Base-by-base conservation (phyloP, 2,888 invertebrate species). In the Calliphora vomitoria region DNA sequence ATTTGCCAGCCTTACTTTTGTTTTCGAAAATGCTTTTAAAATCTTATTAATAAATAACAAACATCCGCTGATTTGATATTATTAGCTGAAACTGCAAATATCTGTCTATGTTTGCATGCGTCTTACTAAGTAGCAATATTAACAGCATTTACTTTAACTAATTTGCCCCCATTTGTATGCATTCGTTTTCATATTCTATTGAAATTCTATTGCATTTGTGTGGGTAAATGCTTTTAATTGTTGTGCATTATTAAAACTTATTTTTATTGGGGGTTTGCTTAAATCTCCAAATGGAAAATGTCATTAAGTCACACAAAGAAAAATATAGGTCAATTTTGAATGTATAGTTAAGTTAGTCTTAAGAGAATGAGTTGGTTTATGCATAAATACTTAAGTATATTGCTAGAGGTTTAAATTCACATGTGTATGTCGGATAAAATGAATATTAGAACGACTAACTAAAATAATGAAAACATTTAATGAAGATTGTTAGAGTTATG, bases 11-110 rank as follows among this genome's bases (percentile, higher is more conserved):
- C 53, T 38, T 11, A 58, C 13, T 68, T 38, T 8, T 11, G 1
- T 44, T 69, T 38, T 25, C 10, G 13, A 4, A 74, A 78, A 82
- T 68, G 86, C 86, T 78, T 82, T 86, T 82, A 82, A 82, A 82
- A 79, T 78, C 68, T 50, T 82, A 82, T 79, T 66, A 86, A 86
- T 86, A 68, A 78, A 74, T 82, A 35, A 78, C n/a, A 41, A 53
- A 53, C 62, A 86, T 82, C 44, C 68, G 66, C 66, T 78, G 11
- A 25, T 53, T 81, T 55, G 13, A 25, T 41, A 62, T 41, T 38
- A 62, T 41, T 58, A 20, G 35, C 58, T 55, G 13, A 74, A 41
- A 13, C 8, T 15, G 25, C 20, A 41, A 10, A 76, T 53, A 20
- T 38, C 53, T n/a, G n/a, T 6, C 47, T 41, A 11, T 20, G 44